Percentiles rank a stretch among this genome's conserved stretches.
Evolutionary conservation across 2,888 invertebrate genomes (phyloP).

Genomic region (Siphlonurus alternatus): DNA sequence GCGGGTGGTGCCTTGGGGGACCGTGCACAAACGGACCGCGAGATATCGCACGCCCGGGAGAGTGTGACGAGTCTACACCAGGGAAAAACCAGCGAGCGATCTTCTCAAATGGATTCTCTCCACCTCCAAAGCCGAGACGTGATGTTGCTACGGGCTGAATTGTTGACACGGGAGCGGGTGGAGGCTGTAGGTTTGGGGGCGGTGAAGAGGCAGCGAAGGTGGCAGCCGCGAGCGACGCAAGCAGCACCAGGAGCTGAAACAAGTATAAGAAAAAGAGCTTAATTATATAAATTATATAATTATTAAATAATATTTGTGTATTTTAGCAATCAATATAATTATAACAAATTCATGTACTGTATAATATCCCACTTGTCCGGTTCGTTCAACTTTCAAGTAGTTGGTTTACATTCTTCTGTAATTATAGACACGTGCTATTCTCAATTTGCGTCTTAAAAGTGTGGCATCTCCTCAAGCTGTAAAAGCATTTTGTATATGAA

Average conservation of each 20-base stretch:
- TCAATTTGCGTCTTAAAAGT: too few relatives aligned
- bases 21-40: neutral
- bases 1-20: neutral
- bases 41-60: neutral
- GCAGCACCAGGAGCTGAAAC: neutral
- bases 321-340: too few relatives aligned
- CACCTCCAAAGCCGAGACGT: neutral
- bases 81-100: neutral
- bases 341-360: too few relatives aligned
- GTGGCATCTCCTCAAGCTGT: too few relatives aligned
- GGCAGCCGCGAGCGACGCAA: neutral
- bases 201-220: neutral
- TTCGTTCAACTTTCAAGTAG: too few relatives aligned
- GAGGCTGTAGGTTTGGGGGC: neutral
- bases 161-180: neutral
- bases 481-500: too few relatives aligned
- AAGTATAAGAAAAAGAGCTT: too few relatives aligned
- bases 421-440: too few relatives aligned
- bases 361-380: too few relatives aligned
- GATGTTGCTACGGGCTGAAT: neutral
- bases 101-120: neutral
- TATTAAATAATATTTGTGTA: too few relatives aligned
- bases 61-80: neutral
- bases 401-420: too few relatives aligned
- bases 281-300: too few relatives aligned